Conservation (phyloP, 2,113 vertebrate species). For the Smithornis capensis region DNA sequence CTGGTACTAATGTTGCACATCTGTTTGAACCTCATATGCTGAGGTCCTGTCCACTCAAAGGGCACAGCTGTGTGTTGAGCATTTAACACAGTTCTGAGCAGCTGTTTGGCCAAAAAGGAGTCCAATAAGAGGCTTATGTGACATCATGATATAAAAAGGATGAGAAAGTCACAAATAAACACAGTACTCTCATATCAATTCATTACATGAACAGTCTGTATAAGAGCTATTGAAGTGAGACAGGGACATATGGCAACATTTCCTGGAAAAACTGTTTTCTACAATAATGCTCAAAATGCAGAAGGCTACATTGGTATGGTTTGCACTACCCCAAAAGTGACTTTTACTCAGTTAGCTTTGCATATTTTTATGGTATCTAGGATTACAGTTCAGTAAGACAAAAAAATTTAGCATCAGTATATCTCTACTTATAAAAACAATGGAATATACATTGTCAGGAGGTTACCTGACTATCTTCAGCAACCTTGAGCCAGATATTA, state of each 20-base stretch:
- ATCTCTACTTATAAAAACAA: background rate
- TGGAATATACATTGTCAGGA: background rate
- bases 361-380: background rate
- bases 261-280: background rate
- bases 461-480: background rate
- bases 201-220: background rate
- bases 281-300: background rate
- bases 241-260: background rate
- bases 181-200: background rate
- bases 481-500: background rate
- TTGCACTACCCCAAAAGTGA: background rate
- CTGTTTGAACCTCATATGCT: fast-evolving
- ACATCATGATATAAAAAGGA: background rate
- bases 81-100: background rate
- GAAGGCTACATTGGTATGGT: background rate
- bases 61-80: background rate
- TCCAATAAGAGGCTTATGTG: background rate
- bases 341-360: background rate
- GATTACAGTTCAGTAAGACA: background rate
- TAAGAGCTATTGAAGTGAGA: background rate
- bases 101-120: background rate
- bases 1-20: background rate
- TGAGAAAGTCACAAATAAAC: constrained; percentile 15
- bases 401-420: background rate
- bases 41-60: background rate